Evolutionary conservation across 2,113 vertebrate genomes (phyloP), one percentile per base, ranked within the genome.

Genomic region (Xiphias gladius): DNA sequence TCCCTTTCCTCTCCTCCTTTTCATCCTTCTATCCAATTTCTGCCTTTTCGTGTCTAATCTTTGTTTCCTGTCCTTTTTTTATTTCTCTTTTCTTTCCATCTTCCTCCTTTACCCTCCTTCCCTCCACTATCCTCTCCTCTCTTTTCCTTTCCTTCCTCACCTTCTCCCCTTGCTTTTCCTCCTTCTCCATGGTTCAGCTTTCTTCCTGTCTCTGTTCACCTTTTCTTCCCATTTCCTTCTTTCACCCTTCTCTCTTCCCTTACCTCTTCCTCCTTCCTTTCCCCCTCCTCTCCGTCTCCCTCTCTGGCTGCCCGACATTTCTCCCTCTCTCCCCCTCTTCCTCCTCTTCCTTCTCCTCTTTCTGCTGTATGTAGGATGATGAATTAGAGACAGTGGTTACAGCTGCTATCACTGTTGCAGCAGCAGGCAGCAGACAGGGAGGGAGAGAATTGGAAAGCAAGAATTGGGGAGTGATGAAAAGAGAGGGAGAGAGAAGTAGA

Each of bases 321-420:
- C 17, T 43, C 3, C 20, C 4, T 46, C 7, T 1, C 17, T 43
- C 3, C 20, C 4, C 35, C 7, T 1, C 0, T 9, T n/a, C 6
- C 3, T 24, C 5, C 0, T 16, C 9, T 22, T 35, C 7, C 19
- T 52, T 2, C 11, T 6, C 19, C 65, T 70, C 63, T 61, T 11
- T 54, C 22, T 32, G 28, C 67, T 59, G 63, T 68, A 62, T 35
- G 61, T 66, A 3, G 65, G 84, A 79, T 84, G 81, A 84, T 86
- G 84, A 81, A 82, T 84, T 75, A 72, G 72, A 61, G 32, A 68
- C 78, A 66, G 68, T 39, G 24, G 73, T 77, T 67, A 55, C 62
- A 79, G 76, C 80, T 66, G 70, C 80, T 83, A 76, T 86, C 80
- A 5, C 20, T 2, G 35, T 67, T 1, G 13, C 84, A 65, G 79